phyloP scores from a whole-genome alignment of 2,797 vertebrate genomes.

The Ptychobarbus kaznakovi region DNA sequence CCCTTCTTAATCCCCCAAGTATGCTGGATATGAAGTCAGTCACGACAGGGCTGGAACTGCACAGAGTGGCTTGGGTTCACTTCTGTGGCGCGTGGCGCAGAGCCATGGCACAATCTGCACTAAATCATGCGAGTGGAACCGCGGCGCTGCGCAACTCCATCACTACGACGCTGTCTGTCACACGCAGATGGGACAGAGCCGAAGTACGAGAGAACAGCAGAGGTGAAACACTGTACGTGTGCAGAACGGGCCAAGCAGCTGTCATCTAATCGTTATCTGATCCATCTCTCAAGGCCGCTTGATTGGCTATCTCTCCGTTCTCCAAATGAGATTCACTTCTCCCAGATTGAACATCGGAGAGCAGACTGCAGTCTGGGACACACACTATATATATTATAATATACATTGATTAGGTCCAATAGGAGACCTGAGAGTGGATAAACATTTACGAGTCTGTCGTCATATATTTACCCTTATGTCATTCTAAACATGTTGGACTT shows the following conservation, averaged over 20 bases:
- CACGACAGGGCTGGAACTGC: slow-evolving; percentile 58
- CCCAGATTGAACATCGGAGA: slow-evolving; percentile 34
- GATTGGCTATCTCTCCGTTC: slow-evolving; percentile 72
- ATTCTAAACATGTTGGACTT: not conserved
- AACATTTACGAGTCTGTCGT: not conserved
- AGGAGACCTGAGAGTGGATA: not conserved
- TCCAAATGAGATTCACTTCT: slow-evolving; percentile 51
- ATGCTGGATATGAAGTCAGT: slow-evolving; percentile 78
- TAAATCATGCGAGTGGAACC: slow-evolving; percentile 57
- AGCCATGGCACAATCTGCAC: slow-evolving; percentile 58
- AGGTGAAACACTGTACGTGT: slow-evolving; percentile 53
- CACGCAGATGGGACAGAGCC: slow-evolving; percentile 33
- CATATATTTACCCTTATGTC: not conserved
- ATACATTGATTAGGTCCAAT: not conserved
- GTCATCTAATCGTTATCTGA: slow-evolving; percentile 78
- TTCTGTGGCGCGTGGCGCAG: slow-evolving; percentile 54
- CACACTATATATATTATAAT: not conserved
- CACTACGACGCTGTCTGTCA: slow-evolving; percentile 48
- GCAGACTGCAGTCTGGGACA: slow-evolving; percentile 16
- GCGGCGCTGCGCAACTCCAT: slow-evolving; percentile 22
- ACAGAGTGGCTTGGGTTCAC: slow-evolving; percentile 57
- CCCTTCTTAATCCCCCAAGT: slow-evolving; percentile 81
- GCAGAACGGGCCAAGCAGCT: slow-evolving; percentile 72
- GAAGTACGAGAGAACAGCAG: slow-evolving; percentile 17
- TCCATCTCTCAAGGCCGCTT: slow-evolving; percentile 71